Base-by-base conservation (phyloP, 1,140 invertebrate genomes). In the Atta cephalotes region DNA sequence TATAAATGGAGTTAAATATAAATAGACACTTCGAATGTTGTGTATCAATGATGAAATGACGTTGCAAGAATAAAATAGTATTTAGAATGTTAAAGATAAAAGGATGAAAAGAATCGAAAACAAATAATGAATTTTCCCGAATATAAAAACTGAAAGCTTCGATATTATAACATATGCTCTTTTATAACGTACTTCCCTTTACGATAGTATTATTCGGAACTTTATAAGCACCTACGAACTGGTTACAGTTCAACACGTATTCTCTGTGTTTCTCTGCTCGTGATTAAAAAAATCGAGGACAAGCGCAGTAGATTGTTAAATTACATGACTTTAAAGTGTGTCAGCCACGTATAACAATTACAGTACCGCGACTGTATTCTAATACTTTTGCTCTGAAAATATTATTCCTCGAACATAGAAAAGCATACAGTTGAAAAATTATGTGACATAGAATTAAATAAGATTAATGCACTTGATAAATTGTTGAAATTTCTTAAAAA, bases 1-100 rank as follows among this genome's bases (percentile, higher is more conserved):
- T 39, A 9, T 39, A 39, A 39, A 39, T 39, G 35, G 85, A 88
- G 87, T 88, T 87, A 87, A 88, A 87, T 86, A 88, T 88, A 62
- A 88, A 21, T 12, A 35, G 21, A n/a, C 16, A 62, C 51, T 28
- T 56, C 58, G n/a, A n/a, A 18, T 78, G 49, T 78, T 49, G 60
- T 66, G 72, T 66, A 65, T 39, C 72, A 66, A 39, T 18, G 45
- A 10, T 60, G 49, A n/a, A 21, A 28, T 16, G 31, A 28, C 45
- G 12, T 84, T 35, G 25, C 25, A 49, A 63, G 21, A 53, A 60
- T 76, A 35, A 85, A 78, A 78, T 51, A 10, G 16, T 12, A 14
- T 21, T 51, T 65, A 21, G 12, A 6, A n/a, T 10, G 62, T 6
- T 6, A 10, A 49, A 49, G 58, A 51, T 7, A 39, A 78, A 53